These are phyloP conservation scores for Pandemis heparana DNA, from an alignment of 2,888 invertebrate genomes.

Conservation along the genomic window DNA sequence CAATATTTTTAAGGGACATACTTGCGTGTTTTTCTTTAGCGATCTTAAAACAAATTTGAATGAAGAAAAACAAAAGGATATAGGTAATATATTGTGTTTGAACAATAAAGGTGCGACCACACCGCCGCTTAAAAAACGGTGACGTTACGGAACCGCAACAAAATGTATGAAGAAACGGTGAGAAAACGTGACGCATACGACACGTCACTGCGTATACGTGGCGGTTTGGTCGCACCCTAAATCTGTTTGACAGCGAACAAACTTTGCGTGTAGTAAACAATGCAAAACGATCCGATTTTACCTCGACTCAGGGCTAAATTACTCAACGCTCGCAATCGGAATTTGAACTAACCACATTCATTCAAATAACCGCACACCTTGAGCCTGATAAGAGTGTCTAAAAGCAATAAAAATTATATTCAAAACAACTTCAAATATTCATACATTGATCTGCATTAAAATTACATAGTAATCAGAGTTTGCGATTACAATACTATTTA, in stretches of 20 bases:
- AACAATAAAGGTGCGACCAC: too few relatives aligned
- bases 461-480: neutral
- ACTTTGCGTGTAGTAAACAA: constrained; percentile 9
- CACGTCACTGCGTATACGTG: too few relatives aligned
- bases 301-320: constrained; percentile 40
- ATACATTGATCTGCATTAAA: constrained; percentile 5
- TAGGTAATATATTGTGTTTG: too few relatives aligned
- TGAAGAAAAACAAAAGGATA: neutral
- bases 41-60: neutral
- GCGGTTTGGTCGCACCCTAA: too few relatives aligned
- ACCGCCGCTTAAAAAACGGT: too few relatives aligned
- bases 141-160: too few relatives aligned
- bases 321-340: constrained; percentile 36
- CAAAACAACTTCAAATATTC: constrained; percentile 20
- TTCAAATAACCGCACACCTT: constrained; percentile 20
- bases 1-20: too few relatives aligned
- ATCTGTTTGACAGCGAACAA: neutral
- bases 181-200: too few relatives aligned
- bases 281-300: constrained; percentile 31
- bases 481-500: neutral
- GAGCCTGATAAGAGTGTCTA: constrained; percentile 28
- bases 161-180: too few relatives aligned
- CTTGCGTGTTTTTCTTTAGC: too few relatives aligned
- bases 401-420: constrained; percentile 16
- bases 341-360: constrained; percentile 38